A percentile compares a stretch with the other conserved stretches of the same genome.
These are phyloP conservation scores for Andrena chrysosceles DNA, from an alignment of 2,888 invertebrate species.

Conservation along the genomic window DNA sequence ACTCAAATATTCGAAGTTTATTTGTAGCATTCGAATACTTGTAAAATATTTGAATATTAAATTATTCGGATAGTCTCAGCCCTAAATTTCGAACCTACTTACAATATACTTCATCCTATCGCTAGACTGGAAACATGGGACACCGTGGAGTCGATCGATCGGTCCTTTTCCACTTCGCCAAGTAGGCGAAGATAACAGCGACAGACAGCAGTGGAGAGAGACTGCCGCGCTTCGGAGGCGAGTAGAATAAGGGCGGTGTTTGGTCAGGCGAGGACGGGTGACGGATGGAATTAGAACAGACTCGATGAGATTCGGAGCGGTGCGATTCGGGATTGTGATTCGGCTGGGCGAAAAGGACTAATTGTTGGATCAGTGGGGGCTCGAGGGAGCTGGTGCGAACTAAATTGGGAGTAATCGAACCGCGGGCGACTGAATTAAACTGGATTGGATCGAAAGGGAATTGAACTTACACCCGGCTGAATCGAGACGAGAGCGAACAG, in stretches of 20 bases:
- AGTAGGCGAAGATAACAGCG: neutral
- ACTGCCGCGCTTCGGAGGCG: neutral
- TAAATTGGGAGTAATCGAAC: no score
- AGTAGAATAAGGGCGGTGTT: slow-evolving; percentile 7
- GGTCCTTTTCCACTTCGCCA: neutral
- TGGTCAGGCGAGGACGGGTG: neutral
- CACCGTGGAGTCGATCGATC: neutral
- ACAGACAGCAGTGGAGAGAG: neutral
- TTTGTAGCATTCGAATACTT: no score
- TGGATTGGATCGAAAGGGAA: neutral
- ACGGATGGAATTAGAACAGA: neutral
- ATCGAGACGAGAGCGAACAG: no score
- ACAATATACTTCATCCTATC: no score
- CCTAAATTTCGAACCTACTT: no score
- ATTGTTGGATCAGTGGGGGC: neutral
- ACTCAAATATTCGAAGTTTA: no score
- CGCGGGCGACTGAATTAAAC: neutral
- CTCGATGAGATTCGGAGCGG: neutral
- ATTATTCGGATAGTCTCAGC: no score
- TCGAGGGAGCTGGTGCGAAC: no score
- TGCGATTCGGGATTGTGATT: neutral
- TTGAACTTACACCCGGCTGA: neutral
- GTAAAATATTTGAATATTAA: no score
- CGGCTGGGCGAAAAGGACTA: neutral
- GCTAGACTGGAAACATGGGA: no score